Evolutionary conservation across 2,888 invertebrate genomes (phyloP), one percentile per base, ranked within the genome.

Genomic region (Heliconius ismenius): DNA sequence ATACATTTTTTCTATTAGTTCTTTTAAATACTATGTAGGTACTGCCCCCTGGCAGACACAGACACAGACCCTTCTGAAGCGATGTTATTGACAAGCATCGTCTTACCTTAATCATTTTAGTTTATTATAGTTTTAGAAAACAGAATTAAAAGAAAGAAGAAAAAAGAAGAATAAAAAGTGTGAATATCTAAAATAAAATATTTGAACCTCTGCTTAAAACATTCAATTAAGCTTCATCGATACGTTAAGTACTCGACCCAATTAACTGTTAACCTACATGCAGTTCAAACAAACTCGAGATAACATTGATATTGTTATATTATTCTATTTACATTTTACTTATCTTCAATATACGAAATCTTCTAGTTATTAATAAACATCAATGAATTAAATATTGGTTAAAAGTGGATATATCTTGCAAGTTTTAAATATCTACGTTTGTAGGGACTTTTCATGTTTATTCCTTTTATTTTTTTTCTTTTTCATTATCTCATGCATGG

Each of bases 221-320:
- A 86, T 88, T 88, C 88, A 86, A 87, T 87, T 86, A 82, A 83
- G 84, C 84, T 83, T 83, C 83, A 86, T 86, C 84, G 86, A 79
- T 77, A 81, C 82, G 81, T 83, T 79, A 84, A 86, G 86, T 87
- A 86, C 88, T 89, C 88, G 90, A 89, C 91, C 92, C 85, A 88
- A 89, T 91, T 92, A 89, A 86, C 87, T 84, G 87, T 88, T 91
- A 90, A 90, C 91, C 90, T 86, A 91, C 84, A 88, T 91, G 84
- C 85, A 84, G 83, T 85, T 86, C 86, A 86, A 84, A 87, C 85
- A 85, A 86, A 85, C 86, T 86, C 79, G 43, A 86, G 91, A 91
- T 91, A 90, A 90, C 87, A 86, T 84, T 86, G 87, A 89, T 89
- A 88, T 86, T 83, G 88, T 90, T 91, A 88, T 89, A 87, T 88